Conservation (phyloP, 2,888 invertebrate species). For the Diarsia dahlii region DNA sequence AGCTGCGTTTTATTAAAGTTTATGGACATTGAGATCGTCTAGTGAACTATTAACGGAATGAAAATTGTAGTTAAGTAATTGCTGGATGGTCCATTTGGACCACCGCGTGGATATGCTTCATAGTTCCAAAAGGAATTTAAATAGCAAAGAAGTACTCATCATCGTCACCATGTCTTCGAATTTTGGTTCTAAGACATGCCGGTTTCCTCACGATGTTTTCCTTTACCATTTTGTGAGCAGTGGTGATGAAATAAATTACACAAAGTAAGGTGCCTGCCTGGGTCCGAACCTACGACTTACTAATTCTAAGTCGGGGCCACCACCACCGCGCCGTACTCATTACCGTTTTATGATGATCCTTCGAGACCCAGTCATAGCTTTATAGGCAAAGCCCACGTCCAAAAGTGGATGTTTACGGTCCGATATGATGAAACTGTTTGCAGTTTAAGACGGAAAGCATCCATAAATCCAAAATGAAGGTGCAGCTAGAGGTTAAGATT, state of each 20-base stretch:
- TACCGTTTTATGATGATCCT: conserved; percentile 32
- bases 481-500: conserved; percentile 32
- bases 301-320: background rate
- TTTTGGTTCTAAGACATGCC: no score
- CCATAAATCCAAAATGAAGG: conserved; percentile 50
- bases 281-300: no score
- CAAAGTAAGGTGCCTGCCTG: no score
- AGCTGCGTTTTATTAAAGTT: conserved; percentile 16
- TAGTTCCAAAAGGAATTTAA: no score
- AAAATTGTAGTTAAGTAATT: background rate
- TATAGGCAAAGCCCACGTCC: conserved; percentile 28
- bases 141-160: no score
- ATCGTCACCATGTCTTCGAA: no score
- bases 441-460: conserved; percentile 46
- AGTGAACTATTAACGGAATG: background rate
- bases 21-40: background rate
- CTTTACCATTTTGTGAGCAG: no score
- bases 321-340: conserved; percentile 2
- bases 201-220: no score
- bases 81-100: background rate
- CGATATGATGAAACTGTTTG: conserved; percentile 61
- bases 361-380: conserved; percentile 1
- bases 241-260: no score
- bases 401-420: conserved; percentile 34
- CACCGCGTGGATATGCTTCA: no score